Evolutionary conservation across 2,888 invertebrate genomes (phyloP), one percentile per base, ranked within the genome.

Genomic region (Cephus runcator): DNA sequence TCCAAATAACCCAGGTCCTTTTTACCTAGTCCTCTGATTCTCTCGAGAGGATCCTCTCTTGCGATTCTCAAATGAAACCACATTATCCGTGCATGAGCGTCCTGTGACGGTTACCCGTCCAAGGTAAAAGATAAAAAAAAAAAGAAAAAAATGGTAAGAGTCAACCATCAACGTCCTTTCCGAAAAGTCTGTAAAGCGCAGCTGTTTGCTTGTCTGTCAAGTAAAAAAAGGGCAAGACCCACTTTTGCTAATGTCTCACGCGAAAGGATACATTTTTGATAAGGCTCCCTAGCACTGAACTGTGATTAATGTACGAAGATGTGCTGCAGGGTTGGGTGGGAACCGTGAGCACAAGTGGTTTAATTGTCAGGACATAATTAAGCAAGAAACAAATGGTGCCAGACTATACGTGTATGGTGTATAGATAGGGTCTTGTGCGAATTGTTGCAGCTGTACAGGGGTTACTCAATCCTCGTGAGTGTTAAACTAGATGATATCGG

Each of bases 181-280:
- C 23, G 9, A 56, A 56, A 56, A 56, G 23, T 9, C 56, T 9
- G 56, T 56, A 23, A 56, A 56, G 9, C 56, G 23, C 56, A 56
- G 23, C 23, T 23, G 56, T 23, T 56, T 23, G 56, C 56, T 56
- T 9, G 56, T 23, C 23, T 56, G 23, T 56, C 6, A 23, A 23
- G 9, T 23, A 23, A 56, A 40, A 15, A 36, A 23, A 56, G 40
- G 40, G 0, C 56, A 23, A 23, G 23, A 9, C 9, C 23, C 56
- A 23, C 56, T 9, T 23, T 56, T 56, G 23, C 15, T 15, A 15
- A 15, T 40, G 56, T 23, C 56, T 23, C 56, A 23, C 56, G 56
- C 9, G 36, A 56, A 4, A 15, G 68, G 73, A 73, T 83, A 79
- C 80, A 83, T 83, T 83, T 83, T 83, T 83, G 75, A 83, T 80